Percentiles rank a stretch among this genome's conserved stretches.
Evolutionary conservation across 2,113 vertebrate genomes (phyloP).

Genomic region (Urocitellus parryii): DNA sequence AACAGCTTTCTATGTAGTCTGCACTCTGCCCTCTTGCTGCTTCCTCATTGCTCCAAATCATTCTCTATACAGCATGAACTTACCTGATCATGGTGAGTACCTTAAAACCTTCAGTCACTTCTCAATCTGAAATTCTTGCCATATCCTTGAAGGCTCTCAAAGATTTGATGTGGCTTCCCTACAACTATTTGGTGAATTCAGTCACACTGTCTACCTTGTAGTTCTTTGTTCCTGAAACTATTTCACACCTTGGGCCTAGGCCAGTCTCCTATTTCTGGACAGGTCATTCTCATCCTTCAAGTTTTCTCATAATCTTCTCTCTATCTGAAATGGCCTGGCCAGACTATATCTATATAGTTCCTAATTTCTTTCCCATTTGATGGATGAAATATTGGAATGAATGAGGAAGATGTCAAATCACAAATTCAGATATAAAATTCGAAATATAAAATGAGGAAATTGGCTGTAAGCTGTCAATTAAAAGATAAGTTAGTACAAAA

Average conservation of each 20-base stretch:
- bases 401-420: not conserved
- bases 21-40: not conserved
- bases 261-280: not conserved
- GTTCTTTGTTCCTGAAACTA: not conserved
- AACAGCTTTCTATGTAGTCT: not conserved
- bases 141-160: not conserved
- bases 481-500: slow-evolving; percentile 18
- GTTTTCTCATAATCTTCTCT: not conserved
- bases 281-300: not conserved
- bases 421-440: not conserved
- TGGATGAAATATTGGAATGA: not conserved
- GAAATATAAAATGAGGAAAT: not conserved
- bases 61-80: not conserved
- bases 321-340: not conserved
- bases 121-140: not conserved
- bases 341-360: not conserved
- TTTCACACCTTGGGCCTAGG: not conserved
- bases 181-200: not conserved
- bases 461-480: not conserved
- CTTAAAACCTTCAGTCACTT: not conserved
- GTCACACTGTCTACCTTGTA: not conserved
- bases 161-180: not conserved
- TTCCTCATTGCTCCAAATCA: not conserved
- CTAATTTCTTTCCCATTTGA: not conserved
- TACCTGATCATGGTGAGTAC: not conserved